Conservation (phyloP, 2,797 vertebrate species). For the Muscicapa comitata region DNA sequence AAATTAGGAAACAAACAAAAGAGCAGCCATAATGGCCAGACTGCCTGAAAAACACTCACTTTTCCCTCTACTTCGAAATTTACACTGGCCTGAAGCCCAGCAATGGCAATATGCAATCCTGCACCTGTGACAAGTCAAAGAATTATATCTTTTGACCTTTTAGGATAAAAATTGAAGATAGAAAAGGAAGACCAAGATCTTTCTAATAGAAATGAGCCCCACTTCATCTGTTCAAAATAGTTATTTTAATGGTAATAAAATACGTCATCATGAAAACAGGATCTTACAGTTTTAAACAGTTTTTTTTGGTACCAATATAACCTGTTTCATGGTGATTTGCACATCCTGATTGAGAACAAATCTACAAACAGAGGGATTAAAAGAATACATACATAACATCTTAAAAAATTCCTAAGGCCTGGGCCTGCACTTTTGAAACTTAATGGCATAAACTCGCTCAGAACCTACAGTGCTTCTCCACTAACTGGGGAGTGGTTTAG, state of each 20-base stretch:
- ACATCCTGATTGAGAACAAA: background rate
- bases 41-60: background rate
- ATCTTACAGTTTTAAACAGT: background rate
- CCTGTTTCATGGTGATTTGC: fast-evolving
- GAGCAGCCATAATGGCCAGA: background rate
- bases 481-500: background rate
- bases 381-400: background rate
- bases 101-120: background rate
- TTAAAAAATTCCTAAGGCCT: background rate
- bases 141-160: background rate
- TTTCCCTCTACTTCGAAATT: slow-evolving; percentile 3
- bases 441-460: background rate
- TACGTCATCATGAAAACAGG: background rate
- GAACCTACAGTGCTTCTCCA: background rate
- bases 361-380: background rate
- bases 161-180: background rate
- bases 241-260: background rate
- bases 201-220: background rate
- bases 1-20: slow-evolving; percentile 6
- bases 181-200: background rate
- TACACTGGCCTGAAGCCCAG: slow-evolving; percentile 34
- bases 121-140: background rate
- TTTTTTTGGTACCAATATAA: background rate
- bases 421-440: background rate
- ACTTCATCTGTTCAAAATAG: background rate